phyloP scores from a whole-genome alignment of 2,888 invertebrate species.

The Idaea biselata region DNA sequence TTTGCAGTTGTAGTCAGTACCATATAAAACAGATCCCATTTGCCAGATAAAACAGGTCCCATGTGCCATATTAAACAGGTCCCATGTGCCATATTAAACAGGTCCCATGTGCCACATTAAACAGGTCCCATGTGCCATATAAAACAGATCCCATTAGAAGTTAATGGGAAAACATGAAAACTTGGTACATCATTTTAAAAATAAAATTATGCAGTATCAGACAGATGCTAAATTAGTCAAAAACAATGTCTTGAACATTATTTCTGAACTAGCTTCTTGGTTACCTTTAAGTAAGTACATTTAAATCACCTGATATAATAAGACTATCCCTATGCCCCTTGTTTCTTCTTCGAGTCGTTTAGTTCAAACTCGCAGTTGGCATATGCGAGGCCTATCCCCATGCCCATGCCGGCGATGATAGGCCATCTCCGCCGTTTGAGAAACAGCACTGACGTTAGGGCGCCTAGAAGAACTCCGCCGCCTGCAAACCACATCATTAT shows the following conservation, averaged over 20 bases:
- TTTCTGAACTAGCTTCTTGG: too few species aligned
- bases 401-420: slow-evolving; percentile 90
- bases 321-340: slow-evolving; percentile 43
- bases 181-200: not conserved
- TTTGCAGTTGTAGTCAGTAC: slow-evolving; percentile 2
- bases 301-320: slow-evolving; percentile 44
- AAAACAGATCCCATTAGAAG: too few species aligned
- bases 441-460: slow-evolving; percentile 90
- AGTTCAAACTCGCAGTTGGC: slow-evolving; percentile 88
- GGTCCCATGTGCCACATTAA: too few species aligned
- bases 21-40: too few species aligned
- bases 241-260: too few species aligned
- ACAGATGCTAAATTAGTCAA: too few species aligned
- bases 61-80: too few species aligned
- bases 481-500: slow-evolving; percentile 76
- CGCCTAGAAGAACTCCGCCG: slow-evolving; percentile 89
- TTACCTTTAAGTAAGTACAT: not conserved
- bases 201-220: too few species aligned
- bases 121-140: too few species aligned
- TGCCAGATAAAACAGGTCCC: too few species aligned
- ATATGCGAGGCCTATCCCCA: slow-evolving; percentile 95
- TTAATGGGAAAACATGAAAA: too few species aligned
- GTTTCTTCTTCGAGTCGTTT: slow-evolving; percentile 54
- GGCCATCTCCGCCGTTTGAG: slow-evolving; percentile 94
- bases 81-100: too few species aligned